These are phyloP conservation scores for Stenurella melanura DNA, from an alignment of 2,888 invertebrate genomes.

Conservation along the genomic window DNA sequence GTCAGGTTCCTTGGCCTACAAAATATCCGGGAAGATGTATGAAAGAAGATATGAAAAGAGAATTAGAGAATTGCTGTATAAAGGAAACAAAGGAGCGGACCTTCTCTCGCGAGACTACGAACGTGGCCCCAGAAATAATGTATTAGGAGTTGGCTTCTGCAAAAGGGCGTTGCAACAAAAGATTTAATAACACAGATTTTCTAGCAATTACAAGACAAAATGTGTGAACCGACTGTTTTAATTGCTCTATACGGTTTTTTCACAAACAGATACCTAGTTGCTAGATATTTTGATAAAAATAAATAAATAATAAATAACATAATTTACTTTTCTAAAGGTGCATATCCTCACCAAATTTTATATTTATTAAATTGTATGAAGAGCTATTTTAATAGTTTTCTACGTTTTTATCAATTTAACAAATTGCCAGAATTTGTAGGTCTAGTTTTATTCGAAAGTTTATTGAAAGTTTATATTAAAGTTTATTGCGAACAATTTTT, in stretches of 20 bases:
- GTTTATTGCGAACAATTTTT: no score
- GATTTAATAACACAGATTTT: constrained; percentile 57
- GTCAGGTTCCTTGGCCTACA: constrained; percentile 68
- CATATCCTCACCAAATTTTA: no score
- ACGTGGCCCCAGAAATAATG: constrained; percentile 52
- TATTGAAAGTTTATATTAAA: no score
- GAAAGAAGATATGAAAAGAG: constrained; percentile 71
- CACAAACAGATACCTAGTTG: no score
- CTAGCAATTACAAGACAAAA: constrained; percentile 16
- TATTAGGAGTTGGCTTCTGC: constrained; percentile 53
- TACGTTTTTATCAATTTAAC: no score
- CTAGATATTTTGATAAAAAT: no score
- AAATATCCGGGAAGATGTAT: constrained; percentile 70
- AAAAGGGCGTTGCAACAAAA: constrained; percentile 57
- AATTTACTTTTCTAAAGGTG: no score
- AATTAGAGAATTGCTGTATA: constrained; percentile 71
- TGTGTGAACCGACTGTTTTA: constrained; percentile 19
- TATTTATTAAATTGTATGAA: no score
- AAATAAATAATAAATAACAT: no score
- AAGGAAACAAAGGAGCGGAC: constrained; percentile 69
- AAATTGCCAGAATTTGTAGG: no score
- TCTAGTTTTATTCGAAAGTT: no score
- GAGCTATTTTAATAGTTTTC: no score
- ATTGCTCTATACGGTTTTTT: not conserved
- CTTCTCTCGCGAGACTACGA: constrained; percentile 61